phyloP scores from a whole-genome alignment of 2,888 invertebrate species.

The Volucella inflata region DNA sequence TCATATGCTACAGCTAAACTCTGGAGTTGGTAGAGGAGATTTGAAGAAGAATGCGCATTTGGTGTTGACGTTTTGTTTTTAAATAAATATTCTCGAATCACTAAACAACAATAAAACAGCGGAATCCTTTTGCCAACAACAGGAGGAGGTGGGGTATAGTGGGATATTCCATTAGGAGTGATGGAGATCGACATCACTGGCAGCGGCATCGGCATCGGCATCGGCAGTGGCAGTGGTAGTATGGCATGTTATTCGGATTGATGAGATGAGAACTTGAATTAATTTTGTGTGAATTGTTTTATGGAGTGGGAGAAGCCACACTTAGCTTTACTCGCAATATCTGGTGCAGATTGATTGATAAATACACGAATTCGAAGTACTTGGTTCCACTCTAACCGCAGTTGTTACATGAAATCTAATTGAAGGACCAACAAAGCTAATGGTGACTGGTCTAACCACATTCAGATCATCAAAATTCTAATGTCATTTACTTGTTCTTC shows the following conservation, averaged over 20 bases:
- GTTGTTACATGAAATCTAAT: too few species aligned
- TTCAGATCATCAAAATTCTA: too few species aligned
- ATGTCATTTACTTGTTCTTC: too few species aligned
- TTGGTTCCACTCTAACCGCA: too few species aligned
- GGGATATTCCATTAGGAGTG: constrained; percentile 71
- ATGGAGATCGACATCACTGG: constrained; percentile 38
- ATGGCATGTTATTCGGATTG: constrained; percentile 39
- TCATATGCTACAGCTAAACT: constrained; percentile 18
- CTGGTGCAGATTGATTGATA: too few species aligned
- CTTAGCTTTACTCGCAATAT: too few species aligned
- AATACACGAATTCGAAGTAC: too few species aligned
- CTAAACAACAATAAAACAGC: constrained; percentile 72
- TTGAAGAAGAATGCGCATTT: constrained; percentile 68
- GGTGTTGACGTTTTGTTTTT: constrained; percentile 69
- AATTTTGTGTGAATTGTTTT: constrained; percentile 16
- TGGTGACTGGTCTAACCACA: too few species aligned
- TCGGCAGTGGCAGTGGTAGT: background rate
- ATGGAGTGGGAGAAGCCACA: background rate
- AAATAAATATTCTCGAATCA: constrained; percentile 75
- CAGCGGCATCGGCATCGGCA: too few species aligned
- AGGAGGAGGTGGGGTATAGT: constrained; percentile 25
- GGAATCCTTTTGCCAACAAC: constrained; percentile 65
- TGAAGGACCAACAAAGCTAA: too few species aligned
- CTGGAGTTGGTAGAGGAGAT: constrained; percentile 6
- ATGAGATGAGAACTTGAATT: constrained; percentile 37